Base-by-base conservation (phyloP, 1,140 invertebrate species). In the Drosophila nikananu region DNA sequence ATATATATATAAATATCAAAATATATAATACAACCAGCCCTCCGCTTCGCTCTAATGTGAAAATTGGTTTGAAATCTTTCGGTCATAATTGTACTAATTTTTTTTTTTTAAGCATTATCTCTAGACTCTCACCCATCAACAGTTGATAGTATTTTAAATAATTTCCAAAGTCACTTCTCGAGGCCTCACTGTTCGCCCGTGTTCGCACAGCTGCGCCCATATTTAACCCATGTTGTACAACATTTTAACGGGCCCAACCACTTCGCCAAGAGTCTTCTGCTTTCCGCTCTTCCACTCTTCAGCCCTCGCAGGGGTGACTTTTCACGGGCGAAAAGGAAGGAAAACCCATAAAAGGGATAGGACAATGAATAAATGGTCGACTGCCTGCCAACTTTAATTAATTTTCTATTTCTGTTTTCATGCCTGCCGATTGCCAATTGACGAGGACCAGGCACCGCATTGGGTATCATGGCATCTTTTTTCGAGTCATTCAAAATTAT, bases 191-290 rank as follows among this genome's bases (percentile, higher is more conserved):
- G 41, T 67, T 23, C 23, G 35, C 63, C 49, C 67, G 63, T 68
- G 67, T 60, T 55, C 46, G 37, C 46, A 48, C 71, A 73, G 54
- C 71, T 73, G 71, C 71, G 48, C 55, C 71, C 67, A 42, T 73
- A 42, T 73, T 73, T 73, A 73, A 73, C 71, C 71, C 71, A 61
- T 73, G 71, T 73, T 73, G 71, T 73, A 71, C 67, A 73, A 73
- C 71, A 73, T 73, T 73, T 73, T 60, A 73, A 51, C 70, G 30
- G 44, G 68, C 67, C 67, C 67, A 42, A 73, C 54, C 70, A 73
- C 70, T 73, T 42, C 42, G 54, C 9, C 39, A 39, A 68, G 67
- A 37, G 39, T 68, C 27, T 35, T 19, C 63, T 58, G 52, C 62
- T 23, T 30, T 58, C 52, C 32, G n/a, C 55, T 58, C 32, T n/a